phyloP scores from a whole-genome alignment of 2,113 vertebrate genomes.

The Bambusicola thoracicus region DNA sequence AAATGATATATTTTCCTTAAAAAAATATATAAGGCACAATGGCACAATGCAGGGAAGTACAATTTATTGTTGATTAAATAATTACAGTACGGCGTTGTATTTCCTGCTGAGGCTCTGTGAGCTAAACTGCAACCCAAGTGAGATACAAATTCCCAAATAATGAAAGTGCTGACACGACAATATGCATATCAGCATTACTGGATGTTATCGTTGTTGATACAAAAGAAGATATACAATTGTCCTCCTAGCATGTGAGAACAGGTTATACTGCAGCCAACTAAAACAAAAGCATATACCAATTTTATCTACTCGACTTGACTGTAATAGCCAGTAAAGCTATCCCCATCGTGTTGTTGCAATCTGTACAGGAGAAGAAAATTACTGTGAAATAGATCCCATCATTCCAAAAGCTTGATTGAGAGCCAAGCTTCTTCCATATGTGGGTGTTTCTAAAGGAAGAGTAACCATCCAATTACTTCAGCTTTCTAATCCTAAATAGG shows the following conservation, averaged over 20 bases:
- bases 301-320: conserved; percentile 41
- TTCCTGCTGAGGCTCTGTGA: conserved; percentile 27
- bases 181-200: neutral
- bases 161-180: conserved; percentile 18
- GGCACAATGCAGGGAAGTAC: neutral
- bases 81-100: neutral
- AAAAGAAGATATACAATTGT: neutral
- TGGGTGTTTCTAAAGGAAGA: conserved; percentile 7
- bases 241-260: conserved; percentile 18
- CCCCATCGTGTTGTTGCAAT: neutral
- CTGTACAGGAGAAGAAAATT: conserved; percentile 15
- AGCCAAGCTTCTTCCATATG: neutral
- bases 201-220: neutral
- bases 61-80: conserved; percentile 43
- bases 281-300: neutral
- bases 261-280: neutral
- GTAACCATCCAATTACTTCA: conserved; percentile 38
- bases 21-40: neutral
- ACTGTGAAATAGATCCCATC: conserved; percentile 42
- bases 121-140: conserved; percentile 9
- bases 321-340: conserved; percentile 25
- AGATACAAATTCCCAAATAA: conserved; percentile 32
- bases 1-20: neutral
- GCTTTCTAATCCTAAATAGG: conserved; percentile 33
- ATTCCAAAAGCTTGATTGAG: conserved; percentile 26